Evolutionary conservation across 2,797 vertebrate genomes (phyloP).

Genomic region (Sebastes nivosus): DNA sequence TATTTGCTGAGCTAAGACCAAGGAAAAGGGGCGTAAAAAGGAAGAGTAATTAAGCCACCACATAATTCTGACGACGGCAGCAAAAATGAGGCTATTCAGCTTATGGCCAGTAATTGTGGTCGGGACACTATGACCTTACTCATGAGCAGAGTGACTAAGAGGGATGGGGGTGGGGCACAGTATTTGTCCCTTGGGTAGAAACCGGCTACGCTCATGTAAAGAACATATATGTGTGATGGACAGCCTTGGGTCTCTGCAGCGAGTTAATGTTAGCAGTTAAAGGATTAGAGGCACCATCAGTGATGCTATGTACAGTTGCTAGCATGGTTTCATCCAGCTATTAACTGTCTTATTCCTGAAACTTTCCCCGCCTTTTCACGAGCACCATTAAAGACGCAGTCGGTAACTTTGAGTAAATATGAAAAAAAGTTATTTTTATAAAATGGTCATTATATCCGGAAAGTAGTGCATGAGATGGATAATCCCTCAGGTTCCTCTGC

Average conservation of each 20-base stretch:
- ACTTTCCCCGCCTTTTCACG: background rate
- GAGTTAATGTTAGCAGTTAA: constrained; percentile 12
- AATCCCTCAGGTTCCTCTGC: too few relatives aligned
- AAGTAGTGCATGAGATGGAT: too few relatives aligned
- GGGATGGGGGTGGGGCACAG: constrained; percentile 57
- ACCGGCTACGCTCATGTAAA: constrained; percentile 35
- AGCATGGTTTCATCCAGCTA: background rate
- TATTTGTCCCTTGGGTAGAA: constrained; percentile 59
- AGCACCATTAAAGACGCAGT: background rate
- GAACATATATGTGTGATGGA: constrained; percentile 43
- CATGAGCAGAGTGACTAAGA: constrained; percentile 64
- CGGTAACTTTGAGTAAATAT: too few relatives aligned
- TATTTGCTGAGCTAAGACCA: constrained; percentile 69
- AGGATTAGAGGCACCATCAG: constrained; percentile 1
- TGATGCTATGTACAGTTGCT: background rate
- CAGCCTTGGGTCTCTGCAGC: background rate
- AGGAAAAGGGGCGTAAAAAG: constrained; percentile 46
- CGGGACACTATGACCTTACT: constrained; percentile 77
- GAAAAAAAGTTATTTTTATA: fast-evolving
- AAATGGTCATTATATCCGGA: too few relatives aligned
- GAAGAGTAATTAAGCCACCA: constrained; percentile 72
- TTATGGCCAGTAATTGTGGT: constrained; percentile 80
- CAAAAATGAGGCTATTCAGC: constrained; percentile 74
- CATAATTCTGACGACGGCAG: constrained; percentile 75
- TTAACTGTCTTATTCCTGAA: background rate